Percentiles rank a stretch among this genome's conserved stretches.
These are phyloP conservation scores for Tragelaphus scriptus DNA, from an alignment of 2,113 vertebrate species.

Conservation along the genomic window DNA sequence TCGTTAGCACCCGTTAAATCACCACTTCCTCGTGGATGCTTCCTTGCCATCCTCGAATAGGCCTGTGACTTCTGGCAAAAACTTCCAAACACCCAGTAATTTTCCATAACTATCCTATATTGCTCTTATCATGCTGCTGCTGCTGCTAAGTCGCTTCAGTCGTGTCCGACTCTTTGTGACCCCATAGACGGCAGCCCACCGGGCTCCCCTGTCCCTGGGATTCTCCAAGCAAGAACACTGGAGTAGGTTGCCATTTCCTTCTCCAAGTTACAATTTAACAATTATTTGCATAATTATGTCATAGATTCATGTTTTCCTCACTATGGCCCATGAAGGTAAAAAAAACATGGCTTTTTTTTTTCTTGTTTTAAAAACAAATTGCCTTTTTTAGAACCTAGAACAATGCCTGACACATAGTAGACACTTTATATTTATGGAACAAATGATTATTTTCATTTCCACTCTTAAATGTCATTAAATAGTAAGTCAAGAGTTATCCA, in stretches of 20 bases:
- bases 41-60: not conserved
- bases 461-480: not conserved
- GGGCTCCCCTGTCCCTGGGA: too few relatives aligned
- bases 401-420: not conserved
- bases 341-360: not conserved
- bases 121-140: not conserved
- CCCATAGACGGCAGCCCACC: too few relatives aligned
- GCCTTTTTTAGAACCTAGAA: not conserved
- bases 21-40: fast-evolving
- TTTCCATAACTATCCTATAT: not conserved
- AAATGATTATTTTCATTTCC: not conserved
- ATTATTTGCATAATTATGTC: not conserved
- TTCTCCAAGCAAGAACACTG: too few relatives aligned
- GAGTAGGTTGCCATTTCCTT: too few relatives aligned
- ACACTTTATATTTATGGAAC: not conserved
- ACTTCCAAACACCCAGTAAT: not conserved
- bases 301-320: not conserved
- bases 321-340: not conserved
- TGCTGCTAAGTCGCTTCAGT: too few relatives aligned
- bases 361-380: not conserved
- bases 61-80: not conserved
- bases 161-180: too few relatives aligned
- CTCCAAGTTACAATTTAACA: not conserved
- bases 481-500: not conserved
- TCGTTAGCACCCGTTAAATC: too few relatives aligned